Percentiles rank a stretch among this genome's conserved stretches.
phyloP scores from a whole-genome alignment of 2,797 vertebrate genomes.

The Meriones psammophilus region DNA sequence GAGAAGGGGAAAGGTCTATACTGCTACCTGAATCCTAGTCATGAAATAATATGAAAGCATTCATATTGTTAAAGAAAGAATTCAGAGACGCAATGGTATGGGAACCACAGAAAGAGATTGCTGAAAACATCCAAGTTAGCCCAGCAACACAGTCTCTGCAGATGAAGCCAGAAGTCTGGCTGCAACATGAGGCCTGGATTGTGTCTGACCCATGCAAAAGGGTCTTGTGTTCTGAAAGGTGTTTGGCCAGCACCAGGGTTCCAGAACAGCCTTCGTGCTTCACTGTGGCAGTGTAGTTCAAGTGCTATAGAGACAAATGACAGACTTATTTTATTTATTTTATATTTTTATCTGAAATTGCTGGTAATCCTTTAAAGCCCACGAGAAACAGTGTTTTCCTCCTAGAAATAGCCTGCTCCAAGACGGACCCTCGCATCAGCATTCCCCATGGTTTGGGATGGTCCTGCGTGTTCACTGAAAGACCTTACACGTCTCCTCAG shows the following conservation, averaged over 20 bases:
- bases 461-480: slow-evolving; percentile 73
- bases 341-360: slow-evolving; percentile 69
- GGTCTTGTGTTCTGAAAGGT: accelerated
- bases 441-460: slow-evolving; percentile 47
- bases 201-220: not conserved
- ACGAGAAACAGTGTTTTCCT: slow-evolving; percentile 46
- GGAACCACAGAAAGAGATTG: not conserved
- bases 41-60: not conserved
- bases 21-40: not conserved
- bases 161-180: not conserved
- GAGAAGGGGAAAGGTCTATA: not conserved
- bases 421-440: slow-evolving; percentile 54
- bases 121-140: not conserved
- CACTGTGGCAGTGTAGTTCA: slow-evolving; percentile 15
- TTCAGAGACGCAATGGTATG: not conserved
- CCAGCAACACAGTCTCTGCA: not conserved
- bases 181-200: not conserved
- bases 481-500: slow-evolving; percentile 67
- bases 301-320: not conserved
- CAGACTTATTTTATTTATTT: not conserved
- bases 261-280: not conserved
- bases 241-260: not conserved
- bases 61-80: not conserved
- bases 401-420: slow-evolving; percentile 48
- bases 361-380: slow-evolving; percentile 63